Conservation (phyloP, 64 coral and sea anemone genomes). For the Porites australiensis region DNA sequence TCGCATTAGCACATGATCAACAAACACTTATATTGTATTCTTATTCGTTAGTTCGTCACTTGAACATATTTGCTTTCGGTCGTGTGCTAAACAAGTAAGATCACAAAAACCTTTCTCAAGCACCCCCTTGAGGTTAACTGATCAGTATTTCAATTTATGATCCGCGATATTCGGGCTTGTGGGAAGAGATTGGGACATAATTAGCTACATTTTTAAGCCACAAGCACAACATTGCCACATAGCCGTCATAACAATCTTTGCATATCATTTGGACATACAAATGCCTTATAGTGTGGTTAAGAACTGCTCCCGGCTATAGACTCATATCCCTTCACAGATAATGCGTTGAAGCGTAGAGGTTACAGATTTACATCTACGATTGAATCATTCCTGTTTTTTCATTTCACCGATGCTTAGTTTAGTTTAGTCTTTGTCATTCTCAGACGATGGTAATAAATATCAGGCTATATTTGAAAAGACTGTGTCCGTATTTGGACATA, state of each 20-base stretch:
- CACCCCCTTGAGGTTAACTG: background rate
- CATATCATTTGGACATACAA: background rate
- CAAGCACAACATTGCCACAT: constrained; percentile 5
- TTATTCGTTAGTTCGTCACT: constrained; percentile 17
- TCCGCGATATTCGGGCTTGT: constrained; percentile 12
- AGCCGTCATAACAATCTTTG: background rate
- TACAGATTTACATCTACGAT: background rate
- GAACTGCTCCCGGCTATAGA: background rate
- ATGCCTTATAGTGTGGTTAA: background rate
- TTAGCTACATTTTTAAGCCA: constrained; percentile 28
- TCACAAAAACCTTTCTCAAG: background rate
- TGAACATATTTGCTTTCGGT: constrained; percentile 55
- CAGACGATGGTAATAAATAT: too few relatives aligned
- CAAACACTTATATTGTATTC: constrained; percentile 41
- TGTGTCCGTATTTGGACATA: too few relatives aligned
- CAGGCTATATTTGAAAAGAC: too few relatives aligned
- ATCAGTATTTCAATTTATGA: constrained; percentile 6
- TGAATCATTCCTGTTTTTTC: too few relatives aligned
- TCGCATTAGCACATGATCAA: constrained; percentile 16
- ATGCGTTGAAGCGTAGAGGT: background rate
- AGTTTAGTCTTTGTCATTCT: too few relatives aligned
- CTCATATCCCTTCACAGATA: background rate
- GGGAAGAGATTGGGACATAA: background rate
- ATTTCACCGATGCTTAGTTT: too few relatives aligned
- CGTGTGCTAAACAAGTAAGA: constrained; percentile 28